phyloP scores from a whole-genome alignment of 2,888 invertebrate species.

The Lasius fuliginosus region DNA sequence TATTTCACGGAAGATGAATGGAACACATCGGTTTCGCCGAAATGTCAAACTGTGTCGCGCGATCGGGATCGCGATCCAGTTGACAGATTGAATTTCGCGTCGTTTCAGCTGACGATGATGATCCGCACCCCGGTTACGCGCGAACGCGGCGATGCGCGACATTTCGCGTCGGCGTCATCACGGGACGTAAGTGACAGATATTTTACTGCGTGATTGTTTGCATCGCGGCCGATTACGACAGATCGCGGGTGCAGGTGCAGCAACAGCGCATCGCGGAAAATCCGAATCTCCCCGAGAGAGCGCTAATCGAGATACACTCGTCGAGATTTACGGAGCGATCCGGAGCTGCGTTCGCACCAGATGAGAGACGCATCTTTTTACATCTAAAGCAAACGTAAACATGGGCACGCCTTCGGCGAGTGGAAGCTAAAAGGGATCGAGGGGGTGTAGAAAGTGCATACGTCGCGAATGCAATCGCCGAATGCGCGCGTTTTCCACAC shows the following conservation, averaged over 20 bases:
- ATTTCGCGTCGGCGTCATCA: slow-evolving; percentile 69
- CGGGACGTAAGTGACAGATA: slow-evolving; percentile 60
- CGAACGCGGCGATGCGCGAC: slow-evolving; percentile 62
- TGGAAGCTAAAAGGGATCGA: too few species aligned
- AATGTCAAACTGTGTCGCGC: slow-evolving; percentile 24
- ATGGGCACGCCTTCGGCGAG: neutral
- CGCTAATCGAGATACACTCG: slow-evolving; percentile 4
- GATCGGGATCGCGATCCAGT: neutral
- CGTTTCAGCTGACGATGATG: neutral
- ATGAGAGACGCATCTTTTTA: neutral
- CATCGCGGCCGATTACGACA: slow-evolving; percentile 51
- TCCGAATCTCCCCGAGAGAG: neutral
- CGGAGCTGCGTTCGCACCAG: neutral
- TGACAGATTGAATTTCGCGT: neutral
- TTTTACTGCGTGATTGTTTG: slow-evolving; percentile 53
- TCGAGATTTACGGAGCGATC: neutral
- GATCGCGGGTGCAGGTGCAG: slow-evolving; percentile 19
- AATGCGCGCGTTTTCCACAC: slow-evolving; percentile 21
- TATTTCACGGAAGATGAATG: slow-evolving; percentile 25
- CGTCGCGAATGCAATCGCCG: neutral
- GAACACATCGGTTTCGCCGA: slow-evolving; percentile 31
- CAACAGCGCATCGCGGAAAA: neutral
- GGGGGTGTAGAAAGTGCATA: slow-evolving; percentile 17
- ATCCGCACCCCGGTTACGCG: slow-evolving; percentile 46
- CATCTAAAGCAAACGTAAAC: neutral